Conservation (phyloP, 2,888 invertebrate species). For the Calephelis perditalis region DNA sequence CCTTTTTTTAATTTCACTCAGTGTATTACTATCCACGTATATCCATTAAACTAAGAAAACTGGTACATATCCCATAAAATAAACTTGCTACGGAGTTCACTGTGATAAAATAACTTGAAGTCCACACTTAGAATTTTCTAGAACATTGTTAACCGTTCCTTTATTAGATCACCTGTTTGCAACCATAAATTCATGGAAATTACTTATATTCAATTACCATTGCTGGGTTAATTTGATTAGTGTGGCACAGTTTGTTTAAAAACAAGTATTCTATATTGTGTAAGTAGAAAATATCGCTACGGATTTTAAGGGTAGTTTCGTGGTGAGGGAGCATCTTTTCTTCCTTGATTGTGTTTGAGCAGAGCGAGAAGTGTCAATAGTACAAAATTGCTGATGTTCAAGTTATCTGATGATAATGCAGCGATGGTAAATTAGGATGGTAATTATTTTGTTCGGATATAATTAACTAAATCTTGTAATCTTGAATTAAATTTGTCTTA, state of each 20-base stretch:
- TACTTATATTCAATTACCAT: slow-evolving; percentile 16
- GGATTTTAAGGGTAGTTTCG: not conserved
- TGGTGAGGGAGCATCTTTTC: slow-evolving; percentile 28
- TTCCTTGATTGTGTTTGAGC: slow-evolving; percentile 36
- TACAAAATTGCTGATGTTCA: slow-evolving; percentile 44
- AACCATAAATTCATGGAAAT: slow-evolving; percentile 8
- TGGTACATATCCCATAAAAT: no score
- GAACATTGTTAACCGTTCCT: slow-evolving; percentile 41
- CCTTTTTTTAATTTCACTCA: no score
- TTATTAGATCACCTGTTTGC: slow-evolving; percentile 38
- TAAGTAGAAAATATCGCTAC: slow-evolving; percentile 13
- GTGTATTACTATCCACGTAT: no score
- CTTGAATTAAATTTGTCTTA: no score
- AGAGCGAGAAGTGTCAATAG: slow-evolving; percentile 42
- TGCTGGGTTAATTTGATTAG: slow-evolving; percentile 17
- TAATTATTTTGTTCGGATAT: not conserved
- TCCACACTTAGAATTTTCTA: slow-evolving; percentile 44
- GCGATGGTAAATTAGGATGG: slow-evolving; percentile 15
- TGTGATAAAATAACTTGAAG: slow-evolving; percentile 17
- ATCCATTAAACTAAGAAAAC: no score
- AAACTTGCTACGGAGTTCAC: slow-evolving; percentile 3
- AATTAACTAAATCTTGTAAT: not conserved
- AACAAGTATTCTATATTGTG: slow-evolving; percentile 16
- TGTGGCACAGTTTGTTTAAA: not conserved
- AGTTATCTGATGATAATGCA: slow-evolving; percentile 23